Base-by-base conservation (phyloP, 2,888 invertebrate genomes). In the Mongoloraphidia duomilia region DNA sequence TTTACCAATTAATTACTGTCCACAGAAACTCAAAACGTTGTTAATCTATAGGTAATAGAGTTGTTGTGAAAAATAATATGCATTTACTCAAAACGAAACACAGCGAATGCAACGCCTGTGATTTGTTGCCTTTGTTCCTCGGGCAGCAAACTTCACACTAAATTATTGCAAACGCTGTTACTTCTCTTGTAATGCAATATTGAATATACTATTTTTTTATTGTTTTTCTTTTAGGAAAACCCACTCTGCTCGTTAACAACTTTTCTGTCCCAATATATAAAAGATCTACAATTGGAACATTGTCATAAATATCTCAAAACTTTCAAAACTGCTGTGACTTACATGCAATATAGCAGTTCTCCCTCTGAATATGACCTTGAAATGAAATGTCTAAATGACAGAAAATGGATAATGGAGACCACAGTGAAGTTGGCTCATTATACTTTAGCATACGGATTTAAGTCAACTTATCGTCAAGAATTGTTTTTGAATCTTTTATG, bases 401-500 rank as follows among this genome's bases (percentile, higher is more conserved):
- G 74, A 50, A 63, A 69, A 2, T 73, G 76, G 70, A 58, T 82
- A 44, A 75, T 78, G 55, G 69, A 60, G 48, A 71, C 77, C 0
- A 70, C 79, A 1, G 70, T 80, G 14, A 70, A 73, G 9, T 64
- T 85, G 33, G 66, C 82, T n/a, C 71, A 79, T 50, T 68, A 74
- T 2, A 74, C 80, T 2, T 61, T 86, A 1, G 74, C 74, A 47
- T 65, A 74, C 51, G 75, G 77, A 55, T 79, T 83, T 54, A 70
- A 72, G 38, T 84, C 82, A 46, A 70, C 75, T 0, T 72, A 72
- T 55, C 75, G 80, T 57, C 81, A 82, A 62, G 72, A 77, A 35
- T 72, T 76, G 56, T 77, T 84, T 53, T 63, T 87, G 2, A 69
- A 73, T 44, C 71, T 74, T 52, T 64, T 83, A 37, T 72, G 74